Evolutionary conservation across 1,140 invertebrate species (phyloP), one percentile per base, ranked within the genome.

Genomic region (Drosophila bocki): DNA sequence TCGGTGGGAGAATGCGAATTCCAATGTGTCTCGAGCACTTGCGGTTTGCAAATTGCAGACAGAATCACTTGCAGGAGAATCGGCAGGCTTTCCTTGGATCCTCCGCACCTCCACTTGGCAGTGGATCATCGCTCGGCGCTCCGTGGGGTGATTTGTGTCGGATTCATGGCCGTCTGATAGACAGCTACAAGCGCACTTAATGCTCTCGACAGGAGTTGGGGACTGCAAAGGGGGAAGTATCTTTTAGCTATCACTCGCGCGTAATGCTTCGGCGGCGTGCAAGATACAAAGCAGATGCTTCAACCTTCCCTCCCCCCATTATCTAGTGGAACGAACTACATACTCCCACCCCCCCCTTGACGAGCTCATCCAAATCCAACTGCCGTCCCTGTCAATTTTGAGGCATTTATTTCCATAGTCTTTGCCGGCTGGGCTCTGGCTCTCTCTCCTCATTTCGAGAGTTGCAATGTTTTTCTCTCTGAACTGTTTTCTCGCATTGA

Each of bases 281-380:
- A 68, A 88, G 84, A 88, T 87, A 84, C 51, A 78, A 84, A 87
- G 62, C 84, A 87, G 84, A 87, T 87, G 84, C 85, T 87, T 33
- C 37, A 62, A 41, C 35, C 48, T 44, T 12, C 19, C 17, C 32
- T 32, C 37, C 29, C 11, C 17, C 12, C 58, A 29, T 4, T 19
- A 7, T 6, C 17, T 11, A 15, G 39, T 13, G 51, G 33, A 22
- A 54, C 51, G 9, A 22, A 22, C 35, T 7, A 13, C 22, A 22
- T 22, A 22, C 29, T 13, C 26, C 9, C 39, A n/a, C 8, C 15
- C 61, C 37, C 57, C 56, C 26, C 15, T 33, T 12, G 47, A 13
- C 29, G 32, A 62, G 37, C 61, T 45, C 39, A 29, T 35, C 51
- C 41, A 13, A 63, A 56, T 77, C 41, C 54, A 22, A 15, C 50